Evolutionary conservation across 2,888 invertebrate species (phyloP).

Genomic region (Diaprepes abbreviatus): DNA sequence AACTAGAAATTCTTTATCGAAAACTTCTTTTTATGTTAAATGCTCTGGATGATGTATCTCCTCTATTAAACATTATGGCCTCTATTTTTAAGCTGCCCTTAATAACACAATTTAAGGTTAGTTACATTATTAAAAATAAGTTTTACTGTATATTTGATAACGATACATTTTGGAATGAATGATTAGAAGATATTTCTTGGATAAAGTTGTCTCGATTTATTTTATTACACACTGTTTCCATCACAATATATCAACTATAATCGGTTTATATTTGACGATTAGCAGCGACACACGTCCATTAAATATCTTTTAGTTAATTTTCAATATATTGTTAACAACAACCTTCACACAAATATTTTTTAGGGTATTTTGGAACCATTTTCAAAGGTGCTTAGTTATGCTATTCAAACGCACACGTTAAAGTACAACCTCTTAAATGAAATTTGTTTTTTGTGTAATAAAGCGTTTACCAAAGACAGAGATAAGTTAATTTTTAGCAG

Average conservation of each 20-base stretch:
- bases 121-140: not conserved
- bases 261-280: too few relatives aligned
- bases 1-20: slow-evolving; percentile 89
- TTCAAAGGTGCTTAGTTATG: slow-evolving; percentile 92
- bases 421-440: slow-evolving; percentile 86
- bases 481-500: slow-evolving; percentile 94
- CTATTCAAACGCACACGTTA: slow-evolving; percentile 90
- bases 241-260: too few relatives aligned
- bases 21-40: slow-evolving; percentile 79
- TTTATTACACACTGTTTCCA: too few relatives aligned
- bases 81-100: slow-evolving; percentile 88
- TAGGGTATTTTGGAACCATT: slow-evolving; percentile 93
- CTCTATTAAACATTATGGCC: slow-evolving; percentile 82
- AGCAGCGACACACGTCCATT: too few relatives aligned
- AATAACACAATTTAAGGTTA: slow-evolving; percentile 84
- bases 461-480: slow-evolving; percentile 91
- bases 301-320: too few relatives aligned
- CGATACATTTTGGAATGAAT: too few relatives aligned
- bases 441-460: slow-evolving; percentile 89
- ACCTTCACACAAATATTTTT: slow-evolving; percentile 50
- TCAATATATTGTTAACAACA: too few relatives aligned
- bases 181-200: too few relatives aligned
- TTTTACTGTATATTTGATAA: too few relatives aligned
- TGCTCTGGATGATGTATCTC: slow-evolving; percentile 78
- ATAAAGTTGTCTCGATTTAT: too few relatives aligned